phyloP scores from a whole-genome alignment of 2,888 invertebrate species.

The Dryobotodes eremita region DNA sequence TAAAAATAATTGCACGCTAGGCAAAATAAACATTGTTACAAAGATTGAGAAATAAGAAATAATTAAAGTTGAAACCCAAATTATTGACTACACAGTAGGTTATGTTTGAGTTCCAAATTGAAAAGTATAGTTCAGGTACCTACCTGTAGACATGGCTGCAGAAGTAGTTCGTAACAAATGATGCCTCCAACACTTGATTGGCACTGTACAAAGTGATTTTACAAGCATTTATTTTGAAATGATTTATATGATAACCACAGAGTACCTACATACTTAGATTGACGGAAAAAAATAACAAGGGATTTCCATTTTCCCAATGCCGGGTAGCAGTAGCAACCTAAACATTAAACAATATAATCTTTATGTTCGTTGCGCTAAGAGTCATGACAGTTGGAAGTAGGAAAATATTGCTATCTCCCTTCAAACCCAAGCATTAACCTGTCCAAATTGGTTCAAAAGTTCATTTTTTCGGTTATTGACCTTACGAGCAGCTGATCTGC shows the following conservation, averaged over 20 bases:
- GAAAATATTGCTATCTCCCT: conserved; percentile 63
- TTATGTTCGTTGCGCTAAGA: conserved; percentile 29
- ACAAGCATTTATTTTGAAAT: conserved; percentile 77
- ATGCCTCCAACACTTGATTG: conserved; percentile 71
- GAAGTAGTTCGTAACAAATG: conserved; percentile 68
- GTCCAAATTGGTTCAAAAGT: conserved; percentile 62
- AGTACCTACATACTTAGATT: not conserved
- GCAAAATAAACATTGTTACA: not conserved
- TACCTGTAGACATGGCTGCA: conserved; percentile 79
- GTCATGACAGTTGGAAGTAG: conserved; percentile 42
- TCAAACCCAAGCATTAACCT: conserved; percentile 62
- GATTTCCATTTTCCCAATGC: conserved; percentile 45
- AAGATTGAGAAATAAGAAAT: not conserved
- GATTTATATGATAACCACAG: conserved; percentile 44
- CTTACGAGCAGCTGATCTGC: conserved; percentile 71
- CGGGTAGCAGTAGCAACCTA: conserved; percentile 33
- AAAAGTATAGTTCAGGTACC: conserved; percentile 62
- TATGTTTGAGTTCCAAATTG: conserved; percentile 33
- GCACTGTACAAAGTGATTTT: conserved; percentile 71
- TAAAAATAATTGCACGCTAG: not conserved
- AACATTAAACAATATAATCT: conserved; percentile 38
- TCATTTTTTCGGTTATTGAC: conserved; percentile 71
- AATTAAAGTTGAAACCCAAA: not conserved
- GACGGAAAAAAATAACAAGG: conserved; percentile 54
- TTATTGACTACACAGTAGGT: conserved; percentile 33